Conservation (phyloP, 2,113 vertebrate species). For the Colistium nudipinnis region DNA sequence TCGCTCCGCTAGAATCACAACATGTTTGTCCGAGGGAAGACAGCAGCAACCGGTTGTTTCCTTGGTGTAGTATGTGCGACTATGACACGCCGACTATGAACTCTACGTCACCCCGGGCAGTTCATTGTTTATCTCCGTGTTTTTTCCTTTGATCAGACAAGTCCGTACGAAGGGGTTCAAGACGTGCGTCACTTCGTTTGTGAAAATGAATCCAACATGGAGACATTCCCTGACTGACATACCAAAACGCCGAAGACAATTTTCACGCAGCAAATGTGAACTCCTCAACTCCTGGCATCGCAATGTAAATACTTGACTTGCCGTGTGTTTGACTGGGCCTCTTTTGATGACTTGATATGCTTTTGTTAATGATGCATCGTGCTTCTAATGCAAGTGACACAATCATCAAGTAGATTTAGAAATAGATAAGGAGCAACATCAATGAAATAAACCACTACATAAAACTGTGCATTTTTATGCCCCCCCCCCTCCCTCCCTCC, state of each 20-base stretch:
- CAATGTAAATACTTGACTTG: background rate
- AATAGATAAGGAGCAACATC: too few species aligned
- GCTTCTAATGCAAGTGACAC: too few species aligned
- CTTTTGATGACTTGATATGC: background rate
- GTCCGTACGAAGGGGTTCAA: too few species aligned
- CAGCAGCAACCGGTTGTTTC: constrained; percentile 54
- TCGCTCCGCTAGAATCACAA: constrained; percentile 56
- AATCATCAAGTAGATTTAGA: too few species aligned
- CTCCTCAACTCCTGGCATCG: background rate
- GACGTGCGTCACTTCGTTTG: too few species aligned
- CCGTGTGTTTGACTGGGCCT: background rate
- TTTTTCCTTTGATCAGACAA: too few species aligned
- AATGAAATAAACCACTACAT: too few species aligned
- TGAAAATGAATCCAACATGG: background rate
- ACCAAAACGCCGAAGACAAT: background rate
- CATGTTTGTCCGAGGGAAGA: constrained; percentile 72
- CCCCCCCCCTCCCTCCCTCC: too few species aligned
- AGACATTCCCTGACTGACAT: background rate
- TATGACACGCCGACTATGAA: constrained; percentile 14
- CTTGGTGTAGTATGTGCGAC: constrained; percentile 78
- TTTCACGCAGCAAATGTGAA: background rate
- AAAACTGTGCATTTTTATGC: too few species aligned
- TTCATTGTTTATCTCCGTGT: too few species aligned
- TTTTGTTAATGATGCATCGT: too few species aligned
- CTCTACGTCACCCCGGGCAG: background rate